Evolutionary conservation across 2,113 vertebrate genomes (phyloP).

Genomic region (Petrocephalus zakoni): DNA sequence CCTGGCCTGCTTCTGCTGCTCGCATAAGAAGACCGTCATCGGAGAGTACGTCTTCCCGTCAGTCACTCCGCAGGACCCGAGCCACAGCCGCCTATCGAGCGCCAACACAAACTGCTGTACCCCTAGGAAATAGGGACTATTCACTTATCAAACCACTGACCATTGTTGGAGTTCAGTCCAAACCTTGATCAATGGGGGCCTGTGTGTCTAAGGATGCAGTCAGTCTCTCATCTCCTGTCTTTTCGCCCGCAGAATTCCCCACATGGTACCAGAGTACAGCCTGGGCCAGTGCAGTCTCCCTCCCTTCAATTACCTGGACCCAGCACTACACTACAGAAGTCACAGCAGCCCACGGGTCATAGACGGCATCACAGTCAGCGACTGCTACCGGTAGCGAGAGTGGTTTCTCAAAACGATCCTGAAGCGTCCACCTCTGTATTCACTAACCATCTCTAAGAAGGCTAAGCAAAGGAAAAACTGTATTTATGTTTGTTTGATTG

Average conservation of each 20-base stretch:
- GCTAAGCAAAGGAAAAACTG: background rate
- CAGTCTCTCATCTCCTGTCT: slow-evolving; percentile 23
- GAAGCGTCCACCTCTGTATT: background rate
- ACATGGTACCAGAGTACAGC: slow-evolving; percentile 51
- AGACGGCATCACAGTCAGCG: slow-evolving; percentile 47
- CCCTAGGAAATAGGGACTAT: background rate
- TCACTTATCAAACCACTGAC: background rate
- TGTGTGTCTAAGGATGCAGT: background rate
- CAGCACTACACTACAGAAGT: slow-evolving; percentile 59
- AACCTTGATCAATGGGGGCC: background rate
- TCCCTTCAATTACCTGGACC: slow-evolving; percentile 57
- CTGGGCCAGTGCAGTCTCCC: slow-evolving; percentile 48
- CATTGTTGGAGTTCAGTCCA: background rate
- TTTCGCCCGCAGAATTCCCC: slow-evolving; percentile 52
- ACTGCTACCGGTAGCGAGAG: slow-evolving; percentile 32
- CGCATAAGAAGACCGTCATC: slow-evolving; percentile 52
- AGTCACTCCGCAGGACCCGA: background rate
- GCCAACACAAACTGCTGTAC: background rate
- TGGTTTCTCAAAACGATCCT: background rate
- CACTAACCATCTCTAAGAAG: background rate
- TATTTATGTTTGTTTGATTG: background rate
- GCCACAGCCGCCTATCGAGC: background rate
- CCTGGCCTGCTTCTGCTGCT: slow-evolving; percentile 57
- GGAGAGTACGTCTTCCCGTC: slow-evolving; percentile 59
- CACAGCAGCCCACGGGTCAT: slow-evolving; percentile 62